A percentile compares a stretch with the other conserved stretches of the same genome.
These are phyloP conservation scores for Falco rusticolus DNA, from an alignment of 2,797 vertebrate genomes.

Conservation along the genomic window DNA sequence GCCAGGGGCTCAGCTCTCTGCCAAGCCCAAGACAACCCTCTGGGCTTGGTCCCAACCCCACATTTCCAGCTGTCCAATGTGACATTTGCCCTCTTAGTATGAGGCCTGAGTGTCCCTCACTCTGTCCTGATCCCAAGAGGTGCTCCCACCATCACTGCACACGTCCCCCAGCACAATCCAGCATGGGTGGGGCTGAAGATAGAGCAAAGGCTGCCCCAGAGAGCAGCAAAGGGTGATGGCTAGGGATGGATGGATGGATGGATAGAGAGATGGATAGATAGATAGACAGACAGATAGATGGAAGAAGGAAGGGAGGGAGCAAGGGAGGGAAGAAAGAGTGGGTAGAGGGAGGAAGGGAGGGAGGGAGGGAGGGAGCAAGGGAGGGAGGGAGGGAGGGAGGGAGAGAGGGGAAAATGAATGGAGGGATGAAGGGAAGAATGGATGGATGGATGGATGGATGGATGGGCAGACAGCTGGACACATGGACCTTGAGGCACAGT, in stretches of 20 bases:
- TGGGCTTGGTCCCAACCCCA: fast-evolving
- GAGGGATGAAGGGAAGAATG: neutral
- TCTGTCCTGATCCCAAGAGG: neutral
- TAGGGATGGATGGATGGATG: neutral
- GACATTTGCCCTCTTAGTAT: neutral
- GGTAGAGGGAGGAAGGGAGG: neutral
- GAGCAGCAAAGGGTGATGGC: neutral
- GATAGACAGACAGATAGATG: neutral
- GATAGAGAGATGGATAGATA: neutral
- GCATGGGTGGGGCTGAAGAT: fast-evolving
- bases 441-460: no score
- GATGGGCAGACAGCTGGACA: neutral
- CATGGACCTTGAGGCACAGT: neutral
- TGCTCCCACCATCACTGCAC: neutral
- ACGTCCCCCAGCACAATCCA: fast-evolving
- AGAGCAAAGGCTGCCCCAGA: neutral
- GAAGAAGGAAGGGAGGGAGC: neutral
- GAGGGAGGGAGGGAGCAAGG: neutral
- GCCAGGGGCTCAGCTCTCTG: neutral
- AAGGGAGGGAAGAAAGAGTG: neutral
- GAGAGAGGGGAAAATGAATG: no score
- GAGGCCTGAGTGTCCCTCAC: neutral
- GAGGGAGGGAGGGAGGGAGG: neutral
- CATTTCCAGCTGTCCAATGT: neutral
- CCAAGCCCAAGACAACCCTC: fast-evolving